Percentiles rank a stretch among this genome's conserved stretches.
These are phyloP conservation scores for Centropyge bicolor DNA, from an alignment of 2,797 vertebrate genomes.

Conservation along the genomic window DNA sequence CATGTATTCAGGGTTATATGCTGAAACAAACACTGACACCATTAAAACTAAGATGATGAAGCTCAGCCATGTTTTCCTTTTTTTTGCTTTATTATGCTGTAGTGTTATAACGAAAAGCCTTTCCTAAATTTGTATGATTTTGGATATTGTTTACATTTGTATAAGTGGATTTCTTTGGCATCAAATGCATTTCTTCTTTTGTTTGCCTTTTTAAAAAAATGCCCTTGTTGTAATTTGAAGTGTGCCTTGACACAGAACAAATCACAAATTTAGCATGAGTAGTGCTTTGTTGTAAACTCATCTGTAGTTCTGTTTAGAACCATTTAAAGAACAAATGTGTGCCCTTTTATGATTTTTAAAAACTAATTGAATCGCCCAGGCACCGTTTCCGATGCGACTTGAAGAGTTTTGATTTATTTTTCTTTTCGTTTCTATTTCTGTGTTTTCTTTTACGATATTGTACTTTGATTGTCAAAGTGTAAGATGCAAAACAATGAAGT, in stretches of 20 bases:
- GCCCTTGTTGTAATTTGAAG: constrained; percentile 54
- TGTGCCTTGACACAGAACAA: constrained; percentile 71
- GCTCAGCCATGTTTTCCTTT: constrained; percentile 19
- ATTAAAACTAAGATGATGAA: constrained; percentile 19
- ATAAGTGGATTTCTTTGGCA: constrained; percentile 32
- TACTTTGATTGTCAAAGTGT: constrained; percentile 64
- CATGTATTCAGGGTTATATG: constrained; percentile 47
- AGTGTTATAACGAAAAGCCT: constrained; percentile 22
- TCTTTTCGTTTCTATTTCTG: background rate
- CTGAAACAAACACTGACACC: constrained; percentile 43
- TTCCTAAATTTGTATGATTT: constrained; percentile 32
- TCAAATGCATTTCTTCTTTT: constrained; percentile 24
- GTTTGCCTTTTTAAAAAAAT: constrained; percentile 22
- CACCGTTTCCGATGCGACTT: constrained; percentile 31
- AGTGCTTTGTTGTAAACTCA: constrained; percentile 25
- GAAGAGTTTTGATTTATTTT: constrained; percentile 20
- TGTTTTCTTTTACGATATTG: constrained; percentile 26
- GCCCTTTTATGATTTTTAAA: constrained; percentile 24
- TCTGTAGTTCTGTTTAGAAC: constrained; percentile 37
- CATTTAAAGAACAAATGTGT: constrained; percentile 36
- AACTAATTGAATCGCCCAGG: background rate
- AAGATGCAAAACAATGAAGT: constrained; percentile 38
- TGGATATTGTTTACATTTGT: constrained; percentile 68
- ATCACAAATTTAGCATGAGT: constrained; percentile 39
- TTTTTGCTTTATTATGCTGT: constrained; percentile 24